Base-by-base conservation (phyloP, 2,113 vertebrate genomes). In the Otocyon megalotis region DNA sequence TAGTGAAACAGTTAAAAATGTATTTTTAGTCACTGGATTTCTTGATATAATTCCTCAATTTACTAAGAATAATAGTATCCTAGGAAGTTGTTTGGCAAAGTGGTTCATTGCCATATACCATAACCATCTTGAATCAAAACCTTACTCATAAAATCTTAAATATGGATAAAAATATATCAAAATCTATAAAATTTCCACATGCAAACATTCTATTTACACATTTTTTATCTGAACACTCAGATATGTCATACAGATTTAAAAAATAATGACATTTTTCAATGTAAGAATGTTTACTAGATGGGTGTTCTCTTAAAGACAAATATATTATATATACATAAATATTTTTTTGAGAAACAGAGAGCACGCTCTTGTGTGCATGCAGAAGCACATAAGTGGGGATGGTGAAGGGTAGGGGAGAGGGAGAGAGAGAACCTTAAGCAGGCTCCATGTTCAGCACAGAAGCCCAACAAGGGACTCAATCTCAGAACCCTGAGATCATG, bases 151-250 rank as follows among this genome's bases (percentile, higher is more conserved):
- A 43, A 43, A 43, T 43, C 62, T 85, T 84, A 67, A 65, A 53
- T 28, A 50, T 77, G 43, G 65, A 43, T 87, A 83, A 28, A 94
- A 84, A 89, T 54, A 65, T 16, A 88, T 54, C 67, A 58, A 94
- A 62, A 94, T 65, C 63, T 35, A 82, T 37, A 81, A 90, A 97
- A 82, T 89, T 76, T 30, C 54, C 30, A 83, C 37, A 86, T 60
- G 48, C 54, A 82, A 85, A 95, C 54, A 63, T 81, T 74, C 74
- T 79, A 79, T 72, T 85, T 92, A 72, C 30, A 84, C 16, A 79
- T 37, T 90, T 93, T 48, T 93, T 76, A 86, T 77, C 20, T 65
- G 81, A 35, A 81, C 17, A 93, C 2, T 2, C 43, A 76, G 80
- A 84, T 22, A 82, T 93, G 76, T 71, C 56, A 84, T 32, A 76